A percentile compares a stretch with the other conserved stretches of the same genome.
Evolutionary conservation across 1,140 invertebrate species (phyloP).

Genomic region (Cotesia typhae): DNA sequence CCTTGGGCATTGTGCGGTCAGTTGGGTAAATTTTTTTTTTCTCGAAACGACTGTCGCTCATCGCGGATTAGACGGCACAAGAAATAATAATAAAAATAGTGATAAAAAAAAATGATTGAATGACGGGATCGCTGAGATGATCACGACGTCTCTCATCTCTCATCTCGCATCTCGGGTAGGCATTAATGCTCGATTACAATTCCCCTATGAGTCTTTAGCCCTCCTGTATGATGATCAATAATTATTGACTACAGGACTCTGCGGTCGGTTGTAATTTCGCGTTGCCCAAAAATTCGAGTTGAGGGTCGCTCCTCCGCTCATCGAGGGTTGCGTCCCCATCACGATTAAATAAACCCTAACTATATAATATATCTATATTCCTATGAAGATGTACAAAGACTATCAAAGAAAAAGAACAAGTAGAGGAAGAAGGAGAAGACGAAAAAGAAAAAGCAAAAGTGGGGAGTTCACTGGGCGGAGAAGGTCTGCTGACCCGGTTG

Average conservation of each 20-base stretch:
- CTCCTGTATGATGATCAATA: conserved; percentile 35
- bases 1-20: conserved; percentile 42
- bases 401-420: neutral
- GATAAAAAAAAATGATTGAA: conserved; percentile 29
- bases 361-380: too few relatives aligned
- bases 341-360: neutral
- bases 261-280: conserved; percentile 15
- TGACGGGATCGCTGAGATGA: neutral
- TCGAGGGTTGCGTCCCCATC: conserved; percentile 32
- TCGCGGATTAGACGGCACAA: conserved; percentile 16
- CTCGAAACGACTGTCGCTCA: conserved; percentile 39
- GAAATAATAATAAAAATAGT: conserved; percentile 14
- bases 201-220: neutral
- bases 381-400: neutral
- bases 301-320: neutral
- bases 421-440: conserved; percentile 11
- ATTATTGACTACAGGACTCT: conserved; percentile 35
- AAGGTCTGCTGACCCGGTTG: conserved; percentile 63
- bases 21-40: conserved; percentile 44
- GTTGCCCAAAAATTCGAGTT: conserved; percentile 22
- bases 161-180: conserved; percentile 15
- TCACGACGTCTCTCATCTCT: neutral
- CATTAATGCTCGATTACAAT: conserved; percentile 34
- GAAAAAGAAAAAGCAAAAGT: neutral
- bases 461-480: neutral